Conservation (phyloP, 1,140 invertebrate genomes). For the Rhopalosiphum maidis region DNA sequence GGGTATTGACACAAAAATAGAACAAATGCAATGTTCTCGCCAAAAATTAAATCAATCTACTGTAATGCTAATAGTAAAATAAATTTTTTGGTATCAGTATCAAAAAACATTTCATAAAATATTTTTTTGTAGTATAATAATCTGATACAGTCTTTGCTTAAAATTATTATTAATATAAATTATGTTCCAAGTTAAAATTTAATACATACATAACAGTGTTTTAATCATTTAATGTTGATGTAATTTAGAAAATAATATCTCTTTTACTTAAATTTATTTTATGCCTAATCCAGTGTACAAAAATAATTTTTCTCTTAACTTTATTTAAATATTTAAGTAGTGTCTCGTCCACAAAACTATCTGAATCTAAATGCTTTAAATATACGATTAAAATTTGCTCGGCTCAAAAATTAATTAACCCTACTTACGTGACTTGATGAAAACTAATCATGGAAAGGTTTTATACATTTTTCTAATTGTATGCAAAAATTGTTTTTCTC, state of each 20-base stretch:
- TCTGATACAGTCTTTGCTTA: too few species aligned
- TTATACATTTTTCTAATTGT: not conserved
- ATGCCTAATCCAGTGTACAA: not conserved
- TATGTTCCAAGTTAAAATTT: too few species aligned
- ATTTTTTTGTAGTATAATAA: too few species aligned
- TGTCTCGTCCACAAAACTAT: not conserved
- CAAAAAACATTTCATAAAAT: too few species aligned
- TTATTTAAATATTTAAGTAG: not conserved
- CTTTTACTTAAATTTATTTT: not conserved
- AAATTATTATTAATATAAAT: too few species aligned
- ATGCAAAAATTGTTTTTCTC: not conserved
- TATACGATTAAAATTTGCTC: not conserved
- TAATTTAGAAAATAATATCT: not conserved
- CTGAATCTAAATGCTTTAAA: not conserved
- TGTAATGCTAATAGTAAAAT: too few species aligned
- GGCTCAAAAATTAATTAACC: not conserved
- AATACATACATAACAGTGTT: too few species aligned
- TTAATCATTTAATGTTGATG: not conserved
- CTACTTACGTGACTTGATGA: slow-evolving; percentile 12
- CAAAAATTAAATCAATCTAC: too few species aligned
- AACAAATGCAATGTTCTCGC: too few species aligned
- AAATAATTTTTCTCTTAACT: not conserved
- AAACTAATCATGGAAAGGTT: slow-evolving; percentile 8
- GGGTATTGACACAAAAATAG: too few species aligned
- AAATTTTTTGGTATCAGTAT: too few species aligned